Evolutionary conservation across 2,888 invertebrate genomes (phyloP), one percentile per base, ranked within the genome.

Genomic region (Eurois occulta): DNA sequence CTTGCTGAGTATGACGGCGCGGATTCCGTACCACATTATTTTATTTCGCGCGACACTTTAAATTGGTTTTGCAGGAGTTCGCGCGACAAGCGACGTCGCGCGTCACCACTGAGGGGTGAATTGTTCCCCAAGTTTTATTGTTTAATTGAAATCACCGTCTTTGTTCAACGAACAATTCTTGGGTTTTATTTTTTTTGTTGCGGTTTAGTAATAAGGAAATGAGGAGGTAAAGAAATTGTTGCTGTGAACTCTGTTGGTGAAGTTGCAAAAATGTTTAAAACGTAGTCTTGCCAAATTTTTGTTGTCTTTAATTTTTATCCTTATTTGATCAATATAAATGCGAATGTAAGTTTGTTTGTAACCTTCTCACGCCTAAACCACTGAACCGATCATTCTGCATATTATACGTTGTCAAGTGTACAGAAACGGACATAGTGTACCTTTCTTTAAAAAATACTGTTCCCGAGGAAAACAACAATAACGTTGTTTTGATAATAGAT

Each of bases 41-140:
- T 90, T 89, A 88, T 85, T 77, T 83, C 68, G 75, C 74, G 78
- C 72, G 89, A 89, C 91, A 88, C 78, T 90, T 90, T 90, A 90
- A 91, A 90, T 90, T 90, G 90, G 89, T 88, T 90, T 87, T 77
- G 84, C 76, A 79, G 76, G 86, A 89, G 88, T 89, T 87, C 78
- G 80, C 79, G 87, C 87, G 88, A 70, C 87, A 78, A 73, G 72
- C 86, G 80, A 62, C 72, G 80, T 55, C 32, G 43, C 68, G 71
- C 74, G 86, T 81, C 88, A 80, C 76, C 76, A 77, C 84, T 48
- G 80, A 75, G 73, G 83, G 72, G 65, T 64, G 80, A 77, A 82
- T 87, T 83, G 85, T 87, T 80, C 76, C 64, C 68, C 68, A 87
- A 88, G 84, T 87, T 87, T 88, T 86, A 87, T 87, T 87, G 88